phyloP scores from a whole-genome alignment of 2,888 invertebrate genomes.

The Cheilosia vulpina region DNA sequence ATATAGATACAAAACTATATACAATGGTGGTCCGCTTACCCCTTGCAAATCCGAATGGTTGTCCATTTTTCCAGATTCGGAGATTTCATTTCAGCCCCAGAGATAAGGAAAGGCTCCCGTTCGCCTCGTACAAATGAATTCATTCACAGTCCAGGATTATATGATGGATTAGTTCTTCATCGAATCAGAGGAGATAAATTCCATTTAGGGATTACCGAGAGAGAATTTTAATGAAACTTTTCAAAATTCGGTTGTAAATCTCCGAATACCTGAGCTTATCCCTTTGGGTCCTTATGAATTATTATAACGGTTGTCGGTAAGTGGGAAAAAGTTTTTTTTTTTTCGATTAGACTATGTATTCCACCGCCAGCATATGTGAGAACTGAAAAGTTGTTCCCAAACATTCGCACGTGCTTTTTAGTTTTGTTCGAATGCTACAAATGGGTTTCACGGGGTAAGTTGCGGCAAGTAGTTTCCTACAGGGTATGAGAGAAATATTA shows the following conservation, averaged over 20 bases:
- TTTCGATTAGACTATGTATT: neutral
- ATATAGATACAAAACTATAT: slow-evolving; percentile 28
- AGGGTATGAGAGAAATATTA: neutral
- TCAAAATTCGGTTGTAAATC: slow-evolving; percentile 61
- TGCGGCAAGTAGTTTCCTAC: slow-evolving; percentile 51
- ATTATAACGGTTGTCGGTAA: slow-evolving; percentile 48
- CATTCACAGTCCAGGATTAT: slow-evolving; percentile 10
- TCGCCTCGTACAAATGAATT: neutral
- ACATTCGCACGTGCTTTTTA: slow-evolving; percentile 59
- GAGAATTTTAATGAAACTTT: slow-evolving; percentile 57
- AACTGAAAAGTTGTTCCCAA: slow-evolving; percentile 41
- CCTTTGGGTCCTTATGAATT: slow-evolving; percentile 57
- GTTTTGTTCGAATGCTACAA: slow-evolving; percentile 39
- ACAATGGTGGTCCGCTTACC: neutral
- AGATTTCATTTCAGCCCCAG: slow-evolving; percentile 12
- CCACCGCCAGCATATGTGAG: slow-evolving; percentile 24
- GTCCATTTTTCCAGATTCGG: slow-evolving; percentile 24
- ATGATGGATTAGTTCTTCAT: slow-evolving; percentile 57
- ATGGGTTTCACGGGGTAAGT: slow-evolving; percentile 25
- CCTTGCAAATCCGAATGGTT: neutral
- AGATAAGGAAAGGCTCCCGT: neutral
- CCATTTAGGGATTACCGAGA: slow-evolving; percentile 54
- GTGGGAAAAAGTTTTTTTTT: slow-evolving; percentile 49
- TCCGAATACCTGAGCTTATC: slow-evolving; percentile 1
- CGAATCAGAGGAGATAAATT: slow-evolving; percentile 63